Conservation (phyloP, 2,888 invertebrate species). For the Ophraella communa region DNA sequence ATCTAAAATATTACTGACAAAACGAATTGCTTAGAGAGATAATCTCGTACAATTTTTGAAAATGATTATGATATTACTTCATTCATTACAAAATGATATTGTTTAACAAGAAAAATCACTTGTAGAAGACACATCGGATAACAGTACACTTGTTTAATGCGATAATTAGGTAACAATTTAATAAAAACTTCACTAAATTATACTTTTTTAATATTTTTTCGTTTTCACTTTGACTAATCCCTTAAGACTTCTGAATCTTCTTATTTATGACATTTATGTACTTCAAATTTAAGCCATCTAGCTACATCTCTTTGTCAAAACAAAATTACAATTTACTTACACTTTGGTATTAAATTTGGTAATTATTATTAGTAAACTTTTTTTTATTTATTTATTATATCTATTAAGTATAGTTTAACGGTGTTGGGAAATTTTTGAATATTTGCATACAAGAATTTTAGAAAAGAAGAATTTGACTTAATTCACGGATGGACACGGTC, state of each 20-base stretch:
- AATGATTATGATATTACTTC: constrained; percentile 34
- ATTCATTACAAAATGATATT: constrained; percentile 46
- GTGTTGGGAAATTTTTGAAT: no score
- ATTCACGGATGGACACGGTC: no score
- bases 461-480: no score
- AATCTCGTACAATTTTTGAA: constrained; percentile 11
- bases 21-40: constrained; percentile 10
- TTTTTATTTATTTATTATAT: no score
- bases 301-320: not conserved
- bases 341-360: no score
- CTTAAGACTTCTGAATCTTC: constrained; percentile 10
- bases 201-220: constrained; percentile 19
- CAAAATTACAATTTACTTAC: no score
- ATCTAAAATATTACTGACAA: constrained; percentile 13
- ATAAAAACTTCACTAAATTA: constrained; percentile 15
- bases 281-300: not conserved
- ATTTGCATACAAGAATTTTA: no score
- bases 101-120: constrained; percentile 34
- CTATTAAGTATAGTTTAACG: no score
- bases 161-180: constrained; percentile 1
- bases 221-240: constrained; percentile 20
- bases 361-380: no score
- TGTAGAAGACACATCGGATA: constrained; percentile 42
- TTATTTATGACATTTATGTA: not conserved
- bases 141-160: constrained; percentile 26